Evolutionary conservation across 2,888 invertebrate species (phyloP).

Genomic region (Ametastegia equiseti): DNA sequence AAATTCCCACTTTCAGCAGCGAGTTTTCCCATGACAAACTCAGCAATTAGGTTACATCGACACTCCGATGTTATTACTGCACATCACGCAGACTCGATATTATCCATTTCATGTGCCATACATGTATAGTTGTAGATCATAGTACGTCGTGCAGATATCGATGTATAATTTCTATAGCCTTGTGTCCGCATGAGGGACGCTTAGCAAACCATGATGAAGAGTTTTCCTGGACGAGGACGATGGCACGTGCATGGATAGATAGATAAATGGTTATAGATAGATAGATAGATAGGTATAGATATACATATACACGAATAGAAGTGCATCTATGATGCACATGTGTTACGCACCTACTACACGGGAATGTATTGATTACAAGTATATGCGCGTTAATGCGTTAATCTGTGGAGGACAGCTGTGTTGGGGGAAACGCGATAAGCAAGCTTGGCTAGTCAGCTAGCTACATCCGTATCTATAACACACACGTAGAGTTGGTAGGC

Average conservation of each 20-base stretch:
- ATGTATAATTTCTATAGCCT: constrained; percentile 8
- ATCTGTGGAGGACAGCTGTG: constrained; percentile 45
- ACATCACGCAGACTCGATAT: too few relatives aligned
- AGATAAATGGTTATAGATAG: too few relatives aligned
- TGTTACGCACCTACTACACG: not conserved
- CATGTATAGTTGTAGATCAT: too few relatives aligned
- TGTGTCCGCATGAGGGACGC: not conserved
- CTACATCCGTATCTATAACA: not conserved
- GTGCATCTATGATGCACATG: not conserved
- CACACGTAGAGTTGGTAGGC: not conserved
- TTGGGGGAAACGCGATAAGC: constrained; percentile 43
- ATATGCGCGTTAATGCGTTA: constrained; percentile 45
- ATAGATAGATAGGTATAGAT: not conserved
- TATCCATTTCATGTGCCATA: too few relatives aligned
- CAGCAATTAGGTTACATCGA: too few relatives aligned
- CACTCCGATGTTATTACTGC: too few relatives aligned
- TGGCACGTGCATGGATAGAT: not conserved
- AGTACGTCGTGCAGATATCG: not conserved
- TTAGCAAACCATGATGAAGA: constrained; percentile 17
- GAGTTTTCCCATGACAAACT: too few relatives aligned
- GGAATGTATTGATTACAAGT: constrained; percentile 36
- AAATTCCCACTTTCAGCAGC: too few relatives aligned
- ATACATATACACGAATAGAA: not conserved
- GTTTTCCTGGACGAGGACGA: not conserved
- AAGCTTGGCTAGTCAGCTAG: constrained; percentile 1